These are phyloP conservation scores for Sipha flava DNA, from an alignment of 1,140 invertebrate genomes.

Conservation along the genomic window DNA sequence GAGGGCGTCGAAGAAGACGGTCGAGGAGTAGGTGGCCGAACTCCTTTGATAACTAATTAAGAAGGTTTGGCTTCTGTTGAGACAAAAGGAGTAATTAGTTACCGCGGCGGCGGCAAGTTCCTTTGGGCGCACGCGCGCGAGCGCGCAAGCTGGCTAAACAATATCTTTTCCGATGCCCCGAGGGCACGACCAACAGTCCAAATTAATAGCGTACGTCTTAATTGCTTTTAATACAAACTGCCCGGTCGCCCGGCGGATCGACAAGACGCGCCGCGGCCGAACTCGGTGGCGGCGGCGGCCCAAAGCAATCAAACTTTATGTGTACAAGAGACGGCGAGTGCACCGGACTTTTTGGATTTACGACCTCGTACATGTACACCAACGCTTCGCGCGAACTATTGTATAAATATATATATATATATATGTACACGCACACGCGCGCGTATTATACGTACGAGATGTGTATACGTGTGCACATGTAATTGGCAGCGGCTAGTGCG, in stretches of 20 bases:
- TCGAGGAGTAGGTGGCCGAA: not conserved
- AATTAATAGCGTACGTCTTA: slow-evolving; percentile 32
- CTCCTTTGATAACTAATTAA: slow-evolving; percentile 33
- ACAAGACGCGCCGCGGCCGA: not conserved
- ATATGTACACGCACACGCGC: too few relatives aligned
- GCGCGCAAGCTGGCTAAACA: slow-evolving; percentile 21
- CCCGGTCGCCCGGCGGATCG: slow-evolving; percentile 14
- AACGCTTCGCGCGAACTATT: too few relatives aligned
- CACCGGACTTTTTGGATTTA: slow-evolving; percentile 11
- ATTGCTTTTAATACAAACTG: slow-evolving; percentile 32
- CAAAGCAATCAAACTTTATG: slow-evolving; percentile 31
- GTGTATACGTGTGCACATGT: not conserved
- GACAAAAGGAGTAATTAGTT: slow-evolving; percentile 32
- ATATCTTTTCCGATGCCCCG: slow-evolving; percentile 31
- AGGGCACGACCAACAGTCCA: slow-evolving; percentile 20
- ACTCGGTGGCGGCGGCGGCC: not conserved
- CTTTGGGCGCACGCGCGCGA: not conserved
- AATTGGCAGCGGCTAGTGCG: not conserved
- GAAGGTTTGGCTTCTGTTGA: slow-evolving; percentile 30
- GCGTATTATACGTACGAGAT: not conserved
- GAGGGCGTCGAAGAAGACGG: too few relatives aligned
- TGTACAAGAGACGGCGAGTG: not conserved
- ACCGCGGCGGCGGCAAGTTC: not conserved
- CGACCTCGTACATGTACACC: not conserved
- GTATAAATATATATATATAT: too few relatives aligned